Percentiles rank a stretch among this genome's conserved stretches.
phyloP scores from a whole-genome alignment of 2,888 invertebrate species.

The Capitulum mitella region DNA sequence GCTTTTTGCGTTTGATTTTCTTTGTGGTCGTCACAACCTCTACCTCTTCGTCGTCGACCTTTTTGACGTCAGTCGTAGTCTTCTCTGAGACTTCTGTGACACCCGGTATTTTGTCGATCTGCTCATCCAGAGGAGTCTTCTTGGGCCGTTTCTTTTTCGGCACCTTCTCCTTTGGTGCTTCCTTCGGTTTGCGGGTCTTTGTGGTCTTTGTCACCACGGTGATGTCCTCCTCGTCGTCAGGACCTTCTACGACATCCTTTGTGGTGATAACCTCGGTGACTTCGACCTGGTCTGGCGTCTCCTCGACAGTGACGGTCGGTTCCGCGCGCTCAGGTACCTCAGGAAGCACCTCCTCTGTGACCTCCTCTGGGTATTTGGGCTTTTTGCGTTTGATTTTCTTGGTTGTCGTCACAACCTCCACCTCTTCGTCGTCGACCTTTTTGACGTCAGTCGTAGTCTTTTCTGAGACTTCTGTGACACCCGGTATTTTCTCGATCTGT shows the following conservation, averaged over 20 bases:
- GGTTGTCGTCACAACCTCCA: neutral
- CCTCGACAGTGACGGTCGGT: conserved; percentile 29
- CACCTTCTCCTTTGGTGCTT: neutral
- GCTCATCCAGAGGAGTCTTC: neutral
- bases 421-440: neutral
- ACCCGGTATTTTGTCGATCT: neutral
- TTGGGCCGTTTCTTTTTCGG: neutral
- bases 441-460: neutral
- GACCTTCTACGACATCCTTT: conserved; percentile 22
- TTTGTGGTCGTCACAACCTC: neutral
- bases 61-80: neutral
- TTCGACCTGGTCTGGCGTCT: conserved; percentile 27
- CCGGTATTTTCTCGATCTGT: neutral
- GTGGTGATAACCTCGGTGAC: conserved; percentile 8
- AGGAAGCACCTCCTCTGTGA: neutral
- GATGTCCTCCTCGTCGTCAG: neutral
- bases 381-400: neutral
- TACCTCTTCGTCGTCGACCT: neutral
- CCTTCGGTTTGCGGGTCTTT: neutral
- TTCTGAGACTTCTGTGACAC: neutral
- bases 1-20: neutral
- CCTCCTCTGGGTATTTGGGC: neutral
- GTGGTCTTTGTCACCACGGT: neutral
- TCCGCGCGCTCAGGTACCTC: neutral
- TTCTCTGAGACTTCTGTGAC: neutral